Base-by-base conservation (phyloP, 2,888 invertebrate genomes). In the Synanthedon formicaeformis region DNA sequence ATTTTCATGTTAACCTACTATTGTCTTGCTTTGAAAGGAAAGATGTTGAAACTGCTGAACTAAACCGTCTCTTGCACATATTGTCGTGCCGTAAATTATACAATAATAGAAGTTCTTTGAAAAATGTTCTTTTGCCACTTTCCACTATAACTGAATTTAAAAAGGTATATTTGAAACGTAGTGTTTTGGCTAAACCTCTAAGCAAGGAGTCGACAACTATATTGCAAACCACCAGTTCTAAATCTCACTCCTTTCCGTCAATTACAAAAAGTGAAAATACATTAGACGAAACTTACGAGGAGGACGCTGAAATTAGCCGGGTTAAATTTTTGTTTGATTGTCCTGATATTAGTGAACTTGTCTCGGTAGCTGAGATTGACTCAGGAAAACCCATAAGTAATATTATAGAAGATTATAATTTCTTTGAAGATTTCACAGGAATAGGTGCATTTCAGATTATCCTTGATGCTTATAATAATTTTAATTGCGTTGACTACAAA, bases 401-500 rank as follows among this genome's bases (percentile, higher is more conserved):
- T 55, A 66, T 83, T 54, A 81, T 85, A 51, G 83, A 86, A 52
- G 77, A 85, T 49, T 86, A 66, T 63, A 80, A 85, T 55, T 75
- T 66, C 63, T 85, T 84, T 64, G 86, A 87, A 71, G 84, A 87
- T 57, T 80, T 82, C 57, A 58, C 65, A 4, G 78, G 72, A 50
- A 61, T 63, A 13, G 65, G 64, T 51, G 73, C 78, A 18, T 76
- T 78, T 57, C 87, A 86, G 67, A 68, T 78, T 23, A 60, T 85
- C 59, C 59, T 65, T 1, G 75, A 84, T 4, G 80, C 78, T 0
- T 86, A 78, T 64, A 78, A 70, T 58, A 71, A 69, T 53, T 87
- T 71, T 60, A 86, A 83, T 56, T 85, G 85, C 55, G 71, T 86
- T 2, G 78, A 86, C 71, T 86, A 85, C 54, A 86, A 84, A 63